Evolutionary conservation across 1,140 invertebrate genomes (phyloP), one percentile per base, ranked within the genome.

Genomic region (Drosophila ananassae): DNA sequence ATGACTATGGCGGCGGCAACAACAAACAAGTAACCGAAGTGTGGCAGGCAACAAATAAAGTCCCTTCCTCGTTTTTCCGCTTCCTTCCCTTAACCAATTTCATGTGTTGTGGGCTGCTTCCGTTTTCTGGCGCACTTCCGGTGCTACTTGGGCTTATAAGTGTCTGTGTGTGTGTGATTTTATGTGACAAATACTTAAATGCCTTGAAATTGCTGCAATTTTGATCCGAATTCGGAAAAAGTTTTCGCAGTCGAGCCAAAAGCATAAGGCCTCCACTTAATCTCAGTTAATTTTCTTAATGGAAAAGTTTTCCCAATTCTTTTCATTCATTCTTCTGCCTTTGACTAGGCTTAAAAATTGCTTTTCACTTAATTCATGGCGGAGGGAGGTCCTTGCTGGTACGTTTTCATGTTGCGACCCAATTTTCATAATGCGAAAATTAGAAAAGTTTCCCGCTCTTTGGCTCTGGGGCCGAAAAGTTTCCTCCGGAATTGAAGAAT

Each of bases 231-330:
- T 37, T 50, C 12, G 5, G 51, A 41, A 32, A 48, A 75, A 62
- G 44, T 54, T 48, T 41, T 32, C 17, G 51, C 47, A 46, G 44
- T n/a, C 13, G 21, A 13, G 7, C 44, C 17, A 46, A 41, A 13
- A 41, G 39, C 39, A 41, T 41, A n/a, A 10, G 41, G 22, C 24
- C 41, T 59, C 39, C 83, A 81, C 82, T 87, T 87, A 87, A 89
- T 87, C 82, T 87, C 82, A 87, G 82, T 87, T 87, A 87, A 87
- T 87, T 87, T 87, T 76, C 78, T 89, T 87, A 87, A 87, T 87
- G 83, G 78, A 87, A 87, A 87, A 87, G 74, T 87, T 87, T 81
- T 87, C 34, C 34, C 13, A 71, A 73, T 60, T 79, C 50, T 47
- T 63, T 67, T 52, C 64, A 54, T 46, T 66, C 73, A 69, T 63